Percentiles rank a stretch among this genome's conserved stretches.
Conservation (phyloP, 2,113 vertebrate genomes). For the Diphyllodes magnificus region DNA sequence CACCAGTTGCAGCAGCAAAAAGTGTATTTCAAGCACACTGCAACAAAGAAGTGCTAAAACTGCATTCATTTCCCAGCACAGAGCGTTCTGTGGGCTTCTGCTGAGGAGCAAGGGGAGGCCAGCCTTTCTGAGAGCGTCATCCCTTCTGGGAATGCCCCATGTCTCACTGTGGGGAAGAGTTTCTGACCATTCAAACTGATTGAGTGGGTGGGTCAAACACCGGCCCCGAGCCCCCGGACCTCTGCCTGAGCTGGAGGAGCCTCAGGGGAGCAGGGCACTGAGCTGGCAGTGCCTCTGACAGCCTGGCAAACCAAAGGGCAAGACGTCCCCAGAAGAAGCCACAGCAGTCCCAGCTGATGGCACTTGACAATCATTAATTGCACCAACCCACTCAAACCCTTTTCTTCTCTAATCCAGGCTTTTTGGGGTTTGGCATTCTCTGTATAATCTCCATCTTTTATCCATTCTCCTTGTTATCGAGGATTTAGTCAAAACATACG, state of each 20-base stretch:
- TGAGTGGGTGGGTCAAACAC: neutral
- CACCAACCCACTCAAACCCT: neutral
- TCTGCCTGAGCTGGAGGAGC: neutral
- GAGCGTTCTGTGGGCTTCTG: neutral
- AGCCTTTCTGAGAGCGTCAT: rapidly evolving
- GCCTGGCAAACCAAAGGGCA: neutral
- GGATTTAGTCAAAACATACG: slow-evolving; percentile 42
- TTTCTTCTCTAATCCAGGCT: neutral
- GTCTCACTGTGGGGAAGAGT: neutral
- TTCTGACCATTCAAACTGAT: neutral
- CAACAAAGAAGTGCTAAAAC: neutral
- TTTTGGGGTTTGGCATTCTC: neutral
- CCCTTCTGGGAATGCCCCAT: neutral
- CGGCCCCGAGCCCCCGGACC: neutral
- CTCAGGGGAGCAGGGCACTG: rapidly evolving
- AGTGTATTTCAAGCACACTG: neutral
- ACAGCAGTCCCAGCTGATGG: neutral
- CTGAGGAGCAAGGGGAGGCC: rapidly evolving
- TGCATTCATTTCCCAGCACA: neutral
- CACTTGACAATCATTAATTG: neutral
- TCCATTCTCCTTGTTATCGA: slow-evolving; percentile 36
- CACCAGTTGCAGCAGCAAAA: too few relatives aligned
- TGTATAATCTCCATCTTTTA: slow-evolving; percentile 37
- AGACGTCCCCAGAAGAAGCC: neutral
- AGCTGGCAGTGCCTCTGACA: neutral